Conservation (phyloP, 2,113 vertebrate species). For the Halichoeres trimaculatus region DNA sequence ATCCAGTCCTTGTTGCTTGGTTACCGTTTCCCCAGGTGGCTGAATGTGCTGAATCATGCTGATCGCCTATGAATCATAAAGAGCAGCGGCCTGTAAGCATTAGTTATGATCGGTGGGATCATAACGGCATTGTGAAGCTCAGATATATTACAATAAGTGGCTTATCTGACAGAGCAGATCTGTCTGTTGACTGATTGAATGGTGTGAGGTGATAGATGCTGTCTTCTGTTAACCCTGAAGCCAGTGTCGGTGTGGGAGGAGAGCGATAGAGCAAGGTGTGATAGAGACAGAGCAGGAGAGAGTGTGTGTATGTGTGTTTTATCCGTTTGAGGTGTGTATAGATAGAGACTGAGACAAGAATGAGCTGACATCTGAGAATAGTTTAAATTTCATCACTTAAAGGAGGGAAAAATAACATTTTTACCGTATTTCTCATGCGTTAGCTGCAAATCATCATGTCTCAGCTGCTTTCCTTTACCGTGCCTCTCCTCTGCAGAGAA, state of each 20-base stretch:
- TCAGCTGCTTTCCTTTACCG: neutral
- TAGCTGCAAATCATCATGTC: neutral
- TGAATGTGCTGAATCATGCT: slow-evolving; percentile 52
- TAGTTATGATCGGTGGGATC: slow-evolving; percentile 51
- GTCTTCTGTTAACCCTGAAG: slow-evolving; percentile 30
- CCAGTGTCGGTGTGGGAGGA: slow-evolving; percentile 8
- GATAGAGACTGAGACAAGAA: neutral
- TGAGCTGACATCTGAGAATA: neutral
- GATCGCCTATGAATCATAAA: slow-evolving; percentile 42
- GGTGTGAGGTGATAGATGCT: slow-evolving; percentile 31
- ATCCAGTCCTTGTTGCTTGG: slow-evolving; percentile 64
- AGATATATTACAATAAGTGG: slow-evolving; percentile 54
- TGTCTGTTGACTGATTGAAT: slow-evolving; percentile 44
- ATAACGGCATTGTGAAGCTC: slow-evolving; percentile 29
- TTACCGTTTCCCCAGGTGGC: slow-evolving; percentile 69
- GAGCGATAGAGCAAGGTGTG: slow-evolving; percentile 1
- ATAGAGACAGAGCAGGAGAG: slow-evolving; percentile 8
- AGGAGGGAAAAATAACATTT: neutral
- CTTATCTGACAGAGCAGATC: slow-evolving; percentile 51
- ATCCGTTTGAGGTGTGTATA: slow-evolving; percentile 19
- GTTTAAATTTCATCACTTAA: neutral
- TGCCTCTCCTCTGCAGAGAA: neutral
- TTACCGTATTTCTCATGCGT: neutral
- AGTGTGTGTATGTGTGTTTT: slow-evolving; percentile 2
- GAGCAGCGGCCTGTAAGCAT: slow-evolving; percentile 18